phyloP scores from a whole-genome alignment of 2,797 vertebrate genomes.

The Takifugu rubripes region DNA sequence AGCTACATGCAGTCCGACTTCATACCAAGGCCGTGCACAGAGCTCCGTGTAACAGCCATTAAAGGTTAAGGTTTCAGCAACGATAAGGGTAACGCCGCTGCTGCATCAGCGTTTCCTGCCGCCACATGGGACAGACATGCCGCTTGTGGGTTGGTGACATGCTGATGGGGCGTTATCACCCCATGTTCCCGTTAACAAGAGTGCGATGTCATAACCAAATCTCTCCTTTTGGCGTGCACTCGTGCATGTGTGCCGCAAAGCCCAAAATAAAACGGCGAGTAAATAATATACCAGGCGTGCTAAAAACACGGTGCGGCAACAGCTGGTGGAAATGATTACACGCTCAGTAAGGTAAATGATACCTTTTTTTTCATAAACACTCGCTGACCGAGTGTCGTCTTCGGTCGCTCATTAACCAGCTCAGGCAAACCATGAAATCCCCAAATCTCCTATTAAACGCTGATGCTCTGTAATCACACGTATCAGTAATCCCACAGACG shows the following conservation, averaged over 20 bases:
- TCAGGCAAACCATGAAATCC: slow-evolving; percentile 19
- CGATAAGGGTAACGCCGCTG: slow-evolving; percentile 46
- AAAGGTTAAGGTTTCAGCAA: slow-evolving; percentile 36
- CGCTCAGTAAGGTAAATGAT: slow-evolving; percentile 39
- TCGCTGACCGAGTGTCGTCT: slow-evolving; percentile 38
- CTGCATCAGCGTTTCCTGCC: slow-evolving; percentile 50
- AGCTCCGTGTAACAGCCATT: slow-evolving; percentile 44
- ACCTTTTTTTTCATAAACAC: slow-evolving; percentile 40
- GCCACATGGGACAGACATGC: slow-evolving; percentile 61
- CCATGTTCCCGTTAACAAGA: slow-evolving; percentile 59
- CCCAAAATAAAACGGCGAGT: slow-evolving; percentile 28
- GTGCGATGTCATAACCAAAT: slow-evolving; percentile 45
- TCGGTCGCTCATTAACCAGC: slow-evolving; percentile 40
- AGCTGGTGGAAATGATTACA: slow-evolving; percentile 45
- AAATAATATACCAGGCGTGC: slow-evolving; percentile 38
- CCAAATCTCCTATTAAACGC: slow-evolving; percentile 35
- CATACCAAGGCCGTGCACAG: no score
- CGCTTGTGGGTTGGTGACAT: slow-evolving; percentile 60
- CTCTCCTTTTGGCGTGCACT: background rate
- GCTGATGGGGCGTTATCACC: slow-evolving; percentile 52
- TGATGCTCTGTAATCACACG: slow-evolving; percentile 34
- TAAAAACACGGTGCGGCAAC: slow-evolving; percentile 51
- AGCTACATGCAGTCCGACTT: no score
- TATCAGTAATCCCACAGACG: slow-evolving; percentile 20
- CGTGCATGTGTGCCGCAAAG: slow-evolving; percentile 6